Base-by-base conservation (phyloP, 2,113 vertebrate species). In the Proteles cristata region DNA sequence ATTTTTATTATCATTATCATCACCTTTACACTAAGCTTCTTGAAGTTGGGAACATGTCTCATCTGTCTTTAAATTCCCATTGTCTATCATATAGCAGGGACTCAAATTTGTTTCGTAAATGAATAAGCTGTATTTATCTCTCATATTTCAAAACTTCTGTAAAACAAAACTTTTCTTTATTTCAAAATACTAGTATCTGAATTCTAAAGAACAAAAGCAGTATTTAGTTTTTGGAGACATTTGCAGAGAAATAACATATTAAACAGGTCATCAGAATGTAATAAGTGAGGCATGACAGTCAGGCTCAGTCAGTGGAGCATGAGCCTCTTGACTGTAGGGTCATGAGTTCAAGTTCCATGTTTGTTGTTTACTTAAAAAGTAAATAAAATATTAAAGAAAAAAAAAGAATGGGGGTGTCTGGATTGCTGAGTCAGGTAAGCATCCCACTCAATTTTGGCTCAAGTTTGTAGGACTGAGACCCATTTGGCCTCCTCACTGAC, bases 171-270 rank as follows among this genome's bases (percentile, higher is more conserved):
- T 65, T 76, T 79, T 69, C 31, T 55, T 63, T 31, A 45, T 43
- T 74, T 88, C 43, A 94, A 85, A 92, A 63, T 45, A 77, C 1
- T 91, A 71, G 5, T 39, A 71, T 63, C 85, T 95, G 31, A 89
- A 82, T 82, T 94, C 16, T 89, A 95, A 85, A 45, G 45, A 76
- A 39, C 25, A 74, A 66, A 71, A 48, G 11, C 48, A 91, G 4
- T 83, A 83, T 92, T 96, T 93, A 93, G 11, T 66, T 86, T 35
- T 50, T 92, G n/a, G 21, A 16, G 93, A 88, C 15, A 79, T 90
- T 77, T 82, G 3, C 28, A 89, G 33, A 83, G 35, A 83, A 92
- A 86, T 90, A 86, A 86, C 82, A 43, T 21, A 79, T 73, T 71
- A 65, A 21, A 92, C 7, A 79, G 14, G 53, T 39, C 15, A 73